Evolutionary conservation across 35 echinoderm and acorn worm genomes (phyloP).

Genomic region (Heliocidaris tuberculata): DNA sequence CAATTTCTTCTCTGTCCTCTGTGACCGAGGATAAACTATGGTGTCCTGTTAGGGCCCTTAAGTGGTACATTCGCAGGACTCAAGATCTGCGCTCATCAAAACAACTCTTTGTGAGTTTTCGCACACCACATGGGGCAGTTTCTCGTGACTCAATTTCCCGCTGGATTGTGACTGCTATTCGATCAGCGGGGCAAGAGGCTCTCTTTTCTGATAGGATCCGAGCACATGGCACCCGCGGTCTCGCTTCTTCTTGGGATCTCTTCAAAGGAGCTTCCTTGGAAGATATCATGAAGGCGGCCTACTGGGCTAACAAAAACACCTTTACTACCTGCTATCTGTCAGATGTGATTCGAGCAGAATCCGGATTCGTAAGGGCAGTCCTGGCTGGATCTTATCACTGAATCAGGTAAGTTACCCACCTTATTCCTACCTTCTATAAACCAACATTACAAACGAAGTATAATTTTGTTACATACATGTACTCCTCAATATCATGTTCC

Average conservation of each 20-base stretch:
- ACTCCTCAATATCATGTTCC: no score
- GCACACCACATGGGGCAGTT: not conserved
- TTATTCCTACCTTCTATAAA: no score
- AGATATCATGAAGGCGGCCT: constrained; percentile 18
- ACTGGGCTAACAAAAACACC: constrained; percentile 18
- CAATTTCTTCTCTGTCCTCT: not conserved
- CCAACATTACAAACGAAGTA: no score
- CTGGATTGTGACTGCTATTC: not conserved
- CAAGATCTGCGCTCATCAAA: no score
- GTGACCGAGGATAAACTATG: not conserved
- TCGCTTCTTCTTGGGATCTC: no score
- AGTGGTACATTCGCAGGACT: no score
- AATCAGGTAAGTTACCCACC: no score
- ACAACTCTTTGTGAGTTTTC: not conserved
- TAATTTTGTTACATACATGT: no score
- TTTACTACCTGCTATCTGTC: constrained; percentile 28
- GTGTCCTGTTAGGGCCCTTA: no score
- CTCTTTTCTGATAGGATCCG: not conserved
- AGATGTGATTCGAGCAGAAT: not conserved
- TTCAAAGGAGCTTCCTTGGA: no score
- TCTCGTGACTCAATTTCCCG: not conserved
- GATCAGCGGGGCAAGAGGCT: not conserved
- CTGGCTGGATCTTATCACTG: no score
- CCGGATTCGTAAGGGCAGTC: constrained; percentile 4
- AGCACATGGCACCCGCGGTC: not conserved